These are phyloP conservation scores for Apogon talboti DNA, from an alignment of 2,797 vertebrate species.

Conservation along the genomic window DNA sequence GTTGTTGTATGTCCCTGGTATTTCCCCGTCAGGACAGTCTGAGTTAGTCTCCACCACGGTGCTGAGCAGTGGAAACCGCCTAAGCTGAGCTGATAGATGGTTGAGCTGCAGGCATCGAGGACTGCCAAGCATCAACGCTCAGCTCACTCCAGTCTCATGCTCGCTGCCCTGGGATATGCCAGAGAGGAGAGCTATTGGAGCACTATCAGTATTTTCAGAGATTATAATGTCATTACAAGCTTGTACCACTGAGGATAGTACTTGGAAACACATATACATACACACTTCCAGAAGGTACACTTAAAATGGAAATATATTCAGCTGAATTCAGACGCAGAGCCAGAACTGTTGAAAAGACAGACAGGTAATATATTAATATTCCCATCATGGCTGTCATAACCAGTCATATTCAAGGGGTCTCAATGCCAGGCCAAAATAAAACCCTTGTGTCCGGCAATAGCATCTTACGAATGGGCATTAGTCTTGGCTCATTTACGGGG, in stretches of 20 bases:
- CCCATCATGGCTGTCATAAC: conserved; percentile 45
- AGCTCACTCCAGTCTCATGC: conserved; percentile 48
- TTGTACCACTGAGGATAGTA: conserved; percentile 39
- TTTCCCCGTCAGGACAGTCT: conserved; percentile 46
- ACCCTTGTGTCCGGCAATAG: conserved; percentile 51
- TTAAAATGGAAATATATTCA: conserved; percentile 53
- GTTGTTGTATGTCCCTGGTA: conserved; percentile 50
- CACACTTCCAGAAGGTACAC: conserved; percentile 28
- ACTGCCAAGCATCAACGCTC: conserved; percentile 60
- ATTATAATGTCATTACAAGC: conserved; percentile 77
- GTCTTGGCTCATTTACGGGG: conserved; percentile 66
- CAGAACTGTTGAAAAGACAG: conserved; percentile 24
- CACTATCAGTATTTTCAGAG: conserved; percentile 62
- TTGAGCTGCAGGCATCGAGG: conserved; percentile 59
- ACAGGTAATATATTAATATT: conserved; percentile 54
- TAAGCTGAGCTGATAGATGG: conserved; percentile 75
- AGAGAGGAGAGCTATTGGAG: conserved; percentile 62
- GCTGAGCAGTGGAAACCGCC: conserved; percentile 58
- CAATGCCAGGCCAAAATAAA: conserved; percentile 36
- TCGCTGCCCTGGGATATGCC: conserved; percentile 61
- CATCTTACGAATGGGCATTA: conserved; percentile 47
- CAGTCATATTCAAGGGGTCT: conserved; percentile 50
- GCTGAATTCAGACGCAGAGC: conserved; percentile 16
- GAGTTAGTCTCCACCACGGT: conserved; percentile 38
- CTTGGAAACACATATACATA: conserved; percentile 31